Evolutionary conservation across 2,888 invertebrate species (phyloP).

Genomic region (Heliothis peltigera): DNA sequence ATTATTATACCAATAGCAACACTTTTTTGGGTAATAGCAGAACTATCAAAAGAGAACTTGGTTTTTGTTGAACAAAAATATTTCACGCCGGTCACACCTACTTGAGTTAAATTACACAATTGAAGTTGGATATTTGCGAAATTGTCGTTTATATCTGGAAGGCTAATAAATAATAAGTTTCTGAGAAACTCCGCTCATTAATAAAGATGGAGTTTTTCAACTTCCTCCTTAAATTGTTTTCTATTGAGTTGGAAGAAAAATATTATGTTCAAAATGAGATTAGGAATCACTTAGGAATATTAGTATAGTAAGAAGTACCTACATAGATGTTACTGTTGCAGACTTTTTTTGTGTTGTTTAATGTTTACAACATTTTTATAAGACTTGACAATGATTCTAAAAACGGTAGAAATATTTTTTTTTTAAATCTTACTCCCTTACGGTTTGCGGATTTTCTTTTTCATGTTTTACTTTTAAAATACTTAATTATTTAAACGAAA

Average conservation of each 20-base stretch:
- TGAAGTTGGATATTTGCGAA: conserved; percentile 14
- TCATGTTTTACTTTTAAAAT: too few species aligned
- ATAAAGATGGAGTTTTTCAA: conserved; percentile 31
- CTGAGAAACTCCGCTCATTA: conserved; percentile 18
- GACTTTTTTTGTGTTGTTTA: too few species aligned
- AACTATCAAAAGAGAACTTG: too few species aligned
- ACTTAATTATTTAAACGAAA: too few species aligned
- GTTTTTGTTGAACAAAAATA: neutral
- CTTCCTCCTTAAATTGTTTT: conserved; percentile 19
- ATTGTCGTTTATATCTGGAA: conserved; percentile 1
- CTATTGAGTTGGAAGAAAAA: conserved; percentile 2
- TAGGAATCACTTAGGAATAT: neutral
- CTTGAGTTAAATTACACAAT: conserved; percentile 8
- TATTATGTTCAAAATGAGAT: neutral
- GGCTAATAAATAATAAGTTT: conserved; percentile 1
- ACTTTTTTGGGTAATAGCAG: too few species aligned
- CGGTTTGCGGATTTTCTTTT: too few species aligned
- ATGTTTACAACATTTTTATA: too few species aligned
- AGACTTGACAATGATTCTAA: too few species aligned
- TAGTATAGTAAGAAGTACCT: neutral
- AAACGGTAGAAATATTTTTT: too few species aligned
- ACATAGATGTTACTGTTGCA: neutral
- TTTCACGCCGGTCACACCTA: neutral
- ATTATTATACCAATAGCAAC: too few species aligned
- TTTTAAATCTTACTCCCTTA: too few species aligned